Base-by-base conservation (phyloP, 2,888 invertebrate genomes). In the Catocala sponsa region DNA sequence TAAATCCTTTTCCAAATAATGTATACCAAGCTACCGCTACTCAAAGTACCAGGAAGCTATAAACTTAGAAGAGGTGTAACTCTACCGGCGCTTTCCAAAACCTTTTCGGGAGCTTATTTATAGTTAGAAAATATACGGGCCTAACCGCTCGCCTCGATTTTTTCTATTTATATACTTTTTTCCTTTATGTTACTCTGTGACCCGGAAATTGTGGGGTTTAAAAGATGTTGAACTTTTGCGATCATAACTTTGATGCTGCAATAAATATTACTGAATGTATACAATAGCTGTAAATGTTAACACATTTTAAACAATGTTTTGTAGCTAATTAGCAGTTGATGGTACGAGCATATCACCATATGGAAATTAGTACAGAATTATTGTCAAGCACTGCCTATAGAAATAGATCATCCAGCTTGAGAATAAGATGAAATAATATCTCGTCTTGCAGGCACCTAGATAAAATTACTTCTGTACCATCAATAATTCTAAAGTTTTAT, bases 21-120 rank as follows among this genome's bases (percentile, higher is more conserved):
- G 33, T 33, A 50, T 2, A n/a, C 1, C 13, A 5, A 11, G n/a
- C n/a, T 51, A 25, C 15, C 4, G 33, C 38, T 55, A 47, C 42
- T 58, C 59, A 49, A 59, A 44, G 43, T 65, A 75, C 63, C 51
- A 72, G 72, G 76, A 75, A 74, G 58, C 65, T 33, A 70, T 68
- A 72, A 76, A 73, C 48, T 60, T 52, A n/a, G 33, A 62, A 57
- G 64, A 55, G 61, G 46, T 60, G 51, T 59, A 67, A 67, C 67
- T 63, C 61, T 49, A 32, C 25, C 52, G 51, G 12, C 38, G 57
- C 55, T 54, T 35, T 49, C 13, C 48, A 52, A 48, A 55, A 65
- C 49, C 55, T 49, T 56, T 65, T 64, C 50, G 52, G 35, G 25
- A 25, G 47, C 51, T 66, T 55, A 65, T 74, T 76, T 74, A 61